These are phyloP conservation scores for Microplitis mediator DNA, from an alignment of 1,140 invertebrate genomes.

Conservation along the genomic window DNA sequence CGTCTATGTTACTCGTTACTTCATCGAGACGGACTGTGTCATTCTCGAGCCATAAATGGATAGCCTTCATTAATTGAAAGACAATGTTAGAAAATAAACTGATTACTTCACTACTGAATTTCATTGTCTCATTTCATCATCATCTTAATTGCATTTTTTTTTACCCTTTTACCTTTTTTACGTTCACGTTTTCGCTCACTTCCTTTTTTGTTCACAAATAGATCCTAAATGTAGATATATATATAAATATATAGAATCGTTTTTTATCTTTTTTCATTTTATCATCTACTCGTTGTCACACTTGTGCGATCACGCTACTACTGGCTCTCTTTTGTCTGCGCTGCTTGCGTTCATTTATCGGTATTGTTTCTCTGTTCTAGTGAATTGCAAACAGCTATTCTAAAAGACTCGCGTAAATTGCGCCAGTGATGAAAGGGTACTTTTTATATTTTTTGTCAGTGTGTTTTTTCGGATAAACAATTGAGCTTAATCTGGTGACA, in stretches of 20 bases:
- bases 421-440: neutral
- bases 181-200: neutral
- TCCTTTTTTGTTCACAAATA: no score
- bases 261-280: no score
- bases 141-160: constrained; percentile 8
- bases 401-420: constrained; percentile 13
- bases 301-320: neutral
- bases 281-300: no score
- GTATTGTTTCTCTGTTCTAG: constrained; percentile 1
- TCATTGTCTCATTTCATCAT: neutral
- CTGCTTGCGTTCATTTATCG: constrained; percentile 4
- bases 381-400: neutral
- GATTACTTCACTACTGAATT: neutral
- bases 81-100: neutral
- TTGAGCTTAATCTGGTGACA: constrained; percentile 7
- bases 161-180: neutral
- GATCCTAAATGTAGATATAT: no score
- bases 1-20: neutral
- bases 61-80: constrained; percentile 15
- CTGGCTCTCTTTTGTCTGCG: neutral
- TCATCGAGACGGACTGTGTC: neutral
- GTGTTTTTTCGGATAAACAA: constrained; percentile 11
- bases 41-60: neutral
- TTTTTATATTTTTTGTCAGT: neutral
- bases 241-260: no score